Conservation (phyloP, 2,888 invertebrate species). For the Dorcus hopei region DNA sequence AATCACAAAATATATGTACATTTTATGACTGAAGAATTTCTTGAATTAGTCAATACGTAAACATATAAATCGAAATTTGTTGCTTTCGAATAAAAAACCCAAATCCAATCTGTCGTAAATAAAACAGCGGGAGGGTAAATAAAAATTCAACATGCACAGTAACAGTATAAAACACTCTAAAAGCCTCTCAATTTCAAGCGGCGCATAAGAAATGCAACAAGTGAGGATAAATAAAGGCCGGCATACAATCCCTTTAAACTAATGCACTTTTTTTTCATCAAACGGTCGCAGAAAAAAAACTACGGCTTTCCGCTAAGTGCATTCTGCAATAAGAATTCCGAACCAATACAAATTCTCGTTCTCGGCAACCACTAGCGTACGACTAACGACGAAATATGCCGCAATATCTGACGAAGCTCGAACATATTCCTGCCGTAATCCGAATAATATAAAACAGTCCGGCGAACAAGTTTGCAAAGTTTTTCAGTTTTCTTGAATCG, state of each 20-base stretch:
- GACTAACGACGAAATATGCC: slow-evolving; percentile 31
- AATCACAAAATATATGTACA: no score
- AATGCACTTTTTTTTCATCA: slow-evolving; percentile 15
- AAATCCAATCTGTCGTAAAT: no score
- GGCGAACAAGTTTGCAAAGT: background rate
- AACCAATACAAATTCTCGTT: slow-evolving; percentile 29
- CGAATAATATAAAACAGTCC: background rate
- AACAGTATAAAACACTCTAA: slow-evolving; percentile 13
- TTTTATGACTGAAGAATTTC: no score
- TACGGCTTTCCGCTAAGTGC: slow-evolving; percentile 33
- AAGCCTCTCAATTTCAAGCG: slow-evolving; percentile 20
- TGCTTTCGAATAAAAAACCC: no score
- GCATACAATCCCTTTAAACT: slow-evolving; percentile 21
- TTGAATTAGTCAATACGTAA: no score
- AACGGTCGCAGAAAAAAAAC: slow-evolving; percentile 17
- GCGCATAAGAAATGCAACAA: slow-evolving; percentile 26
- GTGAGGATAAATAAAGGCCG: slow-evolving; percentile 19
- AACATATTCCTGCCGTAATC: slow-evolving; percentile 2
- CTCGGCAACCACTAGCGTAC: slow-evolving; percentile 21
- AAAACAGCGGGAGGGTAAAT: no score
- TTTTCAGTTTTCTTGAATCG: background rate
- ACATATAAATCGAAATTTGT: no score
- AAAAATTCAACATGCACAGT: background rate
- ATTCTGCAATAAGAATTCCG: slow-evolving; percentile 34
- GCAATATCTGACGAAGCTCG: slow-evolving; percentile 21